These are phyloP conservation scores for Sepiola atlantica DNA, from an alignment of 2,888 invertebrate species.

Conservation along the genomic window DNA sequence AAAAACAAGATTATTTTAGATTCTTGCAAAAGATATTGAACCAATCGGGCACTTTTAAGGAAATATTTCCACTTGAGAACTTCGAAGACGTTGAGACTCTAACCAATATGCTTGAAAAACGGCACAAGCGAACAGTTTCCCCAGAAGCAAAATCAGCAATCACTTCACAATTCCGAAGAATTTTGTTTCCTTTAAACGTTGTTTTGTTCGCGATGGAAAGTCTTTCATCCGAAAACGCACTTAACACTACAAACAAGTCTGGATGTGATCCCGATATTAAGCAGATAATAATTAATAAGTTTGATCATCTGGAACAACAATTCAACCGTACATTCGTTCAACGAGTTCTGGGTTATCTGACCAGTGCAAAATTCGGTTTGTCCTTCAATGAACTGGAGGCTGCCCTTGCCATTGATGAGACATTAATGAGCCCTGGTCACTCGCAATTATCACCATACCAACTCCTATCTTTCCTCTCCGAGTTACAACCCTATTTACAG, in stretches of 20 bases:
- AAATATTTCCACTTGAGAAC: conserved; percentile 62
- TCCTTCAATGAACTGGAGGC: conserved; percentile 87
- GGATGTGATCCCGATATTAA: conserved; percentile 60
- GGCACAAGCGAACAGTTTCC: conserved; percentile 58
- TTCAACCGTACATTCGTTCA: conserved; percentile 69
- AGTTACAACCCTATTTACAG: conserved; percentile 60
- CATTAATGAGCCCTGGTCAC: conserved; percentile 53
- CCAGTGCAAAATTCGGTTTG: conserved; percentile 85
- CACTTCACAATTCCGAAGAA: conserved; percentile 78
- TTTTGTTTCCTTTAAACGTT: conserved; percentile 67
- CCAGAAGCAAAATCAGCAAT: conserved; percentile 81
- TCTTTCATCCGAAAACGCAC: conserved; percentile 65
- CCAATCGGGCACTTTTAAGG: conserved; percentile 58
- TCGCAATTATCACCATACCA: not conserved
- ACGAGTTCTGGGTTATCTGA: conserved; percentile 82
- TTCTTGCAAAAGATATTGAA: conserved; percentile 56
- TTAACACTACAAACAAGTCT: conserved; percentile 59
- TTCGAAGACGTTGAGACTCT: conserved; percentile 61
- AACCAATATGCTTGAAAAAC: conserved; percentile 63
- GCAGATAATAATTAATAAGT: conserved; percentile 63
- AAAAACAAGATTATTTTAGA: conserved; percentile 60
- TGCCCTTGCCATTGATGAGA: conserved; percentile 73
- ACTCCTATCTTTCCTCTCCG: conserved; percentile 56
- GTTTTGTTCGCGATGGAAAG: conserved; percentile 65
- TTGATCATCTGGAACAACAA: conserved; percentile 68